phyloP scores from a whole-genome alignment of 2,113 vertebrate species.

The Gyps fulvus region DNA sequence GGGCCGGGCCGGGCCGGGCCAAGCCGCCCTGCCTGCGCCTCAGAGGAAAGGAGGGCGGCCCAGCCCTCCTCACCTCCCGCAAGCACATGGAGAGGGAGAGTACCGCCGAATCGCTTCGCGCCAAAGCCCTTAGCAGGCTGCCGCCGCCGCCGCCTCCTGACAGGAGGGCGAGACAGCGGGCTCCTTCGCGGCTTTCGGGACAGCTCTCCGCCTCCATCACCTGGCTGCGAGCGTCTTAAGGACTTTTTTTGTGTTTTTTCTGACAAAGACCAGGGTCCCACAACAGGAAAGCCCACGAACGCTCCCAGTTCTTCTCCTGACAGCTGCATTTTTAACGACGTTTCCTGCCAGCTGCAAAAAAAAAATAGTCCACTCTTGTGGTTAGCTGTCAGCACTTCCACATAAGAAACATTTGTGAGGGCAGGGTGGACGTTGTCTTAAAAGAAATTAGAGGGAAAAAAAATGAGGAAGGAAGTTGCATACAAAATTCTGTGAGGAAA shows the following conservation, averaged over 20 bases:
- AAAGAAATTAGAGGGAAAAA: not conserved
- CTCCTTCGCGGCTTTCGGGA: not conserved
- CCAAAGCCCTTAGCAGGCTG: not conserved
- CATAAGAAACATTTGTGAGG: not conserved
- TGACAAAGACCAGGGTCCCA: not conserved
- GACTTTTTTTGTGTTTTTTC: not conserved
- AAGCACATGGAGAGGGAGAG: too few relatives aligned
- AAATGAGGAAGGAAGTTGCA: not conserved
- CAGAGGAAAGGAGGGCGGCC: not conserved
- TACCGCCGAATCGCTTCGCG: not conserved
- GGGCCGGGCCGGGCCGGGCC: too few relatives aligned
- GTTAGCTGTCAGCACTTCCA: not conserved
- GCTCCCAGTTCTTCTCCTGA: not conserved
- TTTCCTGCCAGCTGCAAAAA: constrained; percentile 27
- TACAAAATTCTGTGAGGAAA: not conserved
- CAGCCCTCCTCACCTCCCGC: not conserved
- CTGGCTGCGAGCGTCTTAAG: fast-evolving
- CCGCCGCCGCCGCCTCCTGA: not conserved
- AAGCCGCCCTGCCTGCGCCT: not conserved
- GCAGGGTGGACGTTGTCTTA: not conserved
- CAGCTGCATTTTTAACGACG: not conserved
- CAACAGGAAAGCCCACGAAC: not conserved
- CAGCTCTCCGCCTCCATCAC: not conserved
- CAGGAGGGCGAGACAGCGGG: fast-evolving
- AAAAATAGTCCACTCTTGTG: not conserved